Evolutionary conservation across 2,113 vertebrate genomes (phyloP), one percentile per base, ranked within the genome.

Genomic region (Saguinus imperator): DNA sequence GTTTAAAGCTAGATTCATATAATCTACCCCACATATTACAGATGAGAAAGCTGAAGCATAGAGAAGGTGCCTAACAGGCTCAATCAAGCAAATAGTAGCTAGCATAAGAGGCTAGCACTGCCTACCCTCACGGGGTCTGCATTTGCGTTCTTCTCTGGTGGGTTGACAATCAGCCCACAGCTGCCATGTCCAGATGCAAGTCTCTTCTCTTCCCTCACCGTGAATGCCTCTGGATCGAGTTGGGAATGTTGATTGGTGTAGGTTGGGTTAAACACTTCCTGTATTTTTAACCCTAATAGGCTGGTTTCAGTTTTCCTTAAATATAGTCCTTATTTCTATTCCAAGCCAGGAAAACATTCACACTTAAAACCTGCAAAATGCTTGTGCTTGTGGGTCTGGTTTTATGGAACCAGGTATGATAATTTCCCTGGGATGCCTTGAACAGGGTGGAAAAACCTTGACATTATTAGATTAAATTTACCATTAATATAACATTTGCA

Each of bases 231-330:
- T 68, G 35, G 50, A 35, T 43, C 25, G 37, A 21, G 13, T 80
- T 84, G 37, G 43, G 12, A 88, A 45, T 32, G 57, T 79, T 72
- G 66, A 61, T 45, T 43, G 83, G 16, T 58, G 17, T 21, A n/a
- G 72, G 9, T 13, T 91, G 37, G 37, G 32, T 37, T 64, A 48
- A 97, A 43, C 25, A 57, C 21, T 48, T 84, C 40, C 76, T 92
- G 3, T 58, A 66, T 82, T 72, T 94, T 72, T 80, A 77, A 75
- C 1, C 25, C 3, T 80, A 58, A 84, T 57, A n/a, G 37, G 11
- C 43, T 87, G 29, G 37, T 88, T 87, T 97, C 64, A 21, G 58
- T 87, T 94, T 94, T 94, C 86, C 57, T 81, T 91, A 88, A 82
- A 66, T 87, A 81, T 25, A 81, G 7, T 55, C 43, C 76, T 94